Evolutionary conservation across 2,113 vertebrate species (phyloP), one percentile per base, ranked within the genome.

Genomic region (Oryzias celebensis): DNA sequence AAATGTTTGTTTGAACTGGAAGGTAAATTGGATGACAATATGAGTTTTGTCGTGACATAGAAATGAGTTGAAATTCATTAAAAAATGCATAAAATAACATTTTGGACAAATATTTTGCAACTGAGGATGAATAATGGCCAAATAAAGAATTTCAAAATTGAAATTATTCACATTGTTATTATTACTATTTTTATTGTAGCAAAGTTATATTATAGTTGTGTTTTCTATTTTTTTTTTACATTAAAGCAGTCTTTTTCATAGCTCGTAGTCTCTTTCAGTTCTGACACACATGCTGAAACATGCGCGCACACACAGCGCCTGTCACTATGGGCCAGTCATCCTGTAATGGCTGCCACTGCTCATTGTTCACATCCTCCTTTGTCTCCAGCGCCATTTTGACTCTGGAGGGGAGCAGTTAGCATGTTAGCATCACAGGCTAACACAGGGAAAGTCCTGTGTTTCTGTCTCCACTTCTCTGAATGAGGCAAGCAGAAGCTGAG

Each of bases 371-470:
- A 89, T 90, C 86, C 86, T 87, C 84, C 88, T 92, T 92, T 92
- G 89, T 86, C 69, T 88, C 66, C 89, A 87, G 91, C 93, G 92
- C 95, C 96, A 93, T 96, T 94, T 96, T 94, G 87, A 84, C 87
- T 89, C 77, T 50, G 65, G 8, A 44, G 31, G 51, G 71, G 58
- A 74, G 78, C 59, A 76, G 77, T 62, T 44, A 54, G 47, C 48
- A 14, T 41, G 26, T 45, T 45, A 70, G 49, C 3, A 55, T 55
- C 65, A 31, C 52, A 48, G 55, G 17, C 56, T 67, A 68, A 58
- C 57, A 44, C 7, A 52, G 56, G 54, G 75, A 61, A 5, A 64
- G 5, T 17, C 60, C 77, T 72, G 14, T 4, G 63, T 36, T 12
- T 10, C 36, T 36, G 36, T 36, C 36, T 36, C 2, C 10, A 3